Base-by-base conservation (phyloP, 2,797 vertebrate genomes). In the Morus bassanus region DNA sequence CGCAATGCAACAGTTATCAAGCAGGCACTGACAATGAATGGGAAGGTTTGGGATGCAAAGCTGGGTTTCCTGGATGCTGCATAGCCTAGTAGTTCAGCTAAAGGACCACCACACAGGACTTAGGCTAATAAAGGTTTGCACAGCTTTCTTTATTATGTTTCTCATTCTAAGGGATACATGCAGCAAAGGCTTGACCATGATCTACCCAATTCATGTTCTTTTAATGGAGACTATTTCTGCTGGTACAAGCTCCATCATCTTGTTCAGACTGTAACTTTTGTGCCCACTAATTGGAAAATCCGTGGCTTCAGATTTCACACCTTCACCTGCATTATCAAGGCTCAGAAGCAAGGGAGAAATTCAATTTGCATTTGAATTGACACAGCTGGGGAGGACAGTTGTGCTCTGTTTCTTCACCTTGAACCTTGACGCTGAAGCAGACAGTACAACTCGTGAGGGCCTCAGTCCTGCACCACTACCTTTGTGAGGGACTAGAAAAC, bases 1-100 rank as follows among this genome's bases (percentile, higher is more conserved):
- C 0, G 0, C 69, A 18, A 46, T 19, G 60, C 31, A 67, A 33
- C 60, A 27, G 0, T 73, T 61, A 48, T 53, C 82, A 81, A 46
- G 61, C 53, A 74, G 46, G 50, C 46, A 86, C 18, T 0, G 0
- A 13, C 27, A 46, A 10, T 6, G 13, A 67, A 15, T 1, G 0
- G 8, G 10, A 48, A 43, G 18, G 24, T 64, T 57, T 83, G 65
- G 33, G 82, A 54, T n/a, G 11, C 65, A 88, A 30, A 70, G 21
- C 37, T 50, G 41, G 23, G n/a, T 57, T 91, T 88, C 45, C 61
- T 61, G 77, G 53, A 8, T 53, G 48, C 60, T 84, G 18, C 23
- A 4, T 19, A 51, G 27, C 16, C 39, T 10, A 10, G 6, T 30
- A 35, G 24, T 54, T 61, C 45, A 65, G 59, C 30, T 70, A 5